Base-by-base conservation (phyloP, 1,140 invertebrate species). In the Drosophila kikkawai region DNA sequence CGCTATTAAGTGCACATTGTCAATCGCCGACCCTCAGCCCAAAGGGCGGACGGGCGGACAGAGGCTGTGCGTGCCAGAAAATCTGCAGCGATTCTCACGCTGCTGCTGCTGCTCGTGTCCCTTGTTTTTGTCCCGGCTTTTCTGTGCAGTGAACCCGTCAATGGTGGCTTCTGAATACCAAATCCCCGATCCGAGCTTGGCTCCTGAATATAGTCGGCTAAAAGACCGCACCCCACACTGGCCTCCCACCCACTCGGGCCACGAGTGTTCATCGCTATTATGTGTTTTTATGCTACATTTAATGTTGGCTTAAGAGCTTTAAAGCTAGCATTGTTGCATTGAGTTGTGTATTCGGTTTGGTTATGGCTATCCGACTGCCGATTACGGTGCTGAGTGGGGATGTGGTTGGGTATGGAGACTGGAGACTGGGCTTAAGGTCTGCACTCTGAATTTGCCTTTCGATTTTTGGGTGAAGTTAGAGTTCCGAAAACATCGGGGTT, bases 251-350 rank as follows among this genome's bases (percentile, higher is more conserved):
- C 51, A 15, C 12, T 22, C 12, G 7, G 50, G 61, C 57, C 77
- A 48, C 59, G 47, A 61, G 58, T 75, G 74, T 47, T 66, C 61
- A 22, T 68, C 55, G 80, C 81, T 84, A 80, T 92, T 91, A 91
- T 92, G 91, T 92, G 79, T 92, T 92, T 92, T 92, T 92, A 92
- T 92, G 91, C 91, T 92, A 92, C 91, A 92, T 92, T 92, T 92
- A 92, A 92, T 92, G 85, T 92, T 92, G 91, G 91, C 91, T 92
- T 92, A 92, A 92, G 82, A 92, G 91, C 91, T 92, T 92, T 92
- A 91, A 90, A 90, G 91, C 82, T 90, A 88, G 73, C 76, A 87
- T 83, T 91, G 81, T 84, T 88, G 81, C 84, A 84, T 84, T 70
- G 70, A 82, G 66, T 74, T 79, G 80, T 74, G 51, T 61, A 53